These are phyloP conservation scores for Glaucopsyche alexis DNA, from an alignment of 2,888 invertebrate species.

Conservation along the genomic window DNA sequence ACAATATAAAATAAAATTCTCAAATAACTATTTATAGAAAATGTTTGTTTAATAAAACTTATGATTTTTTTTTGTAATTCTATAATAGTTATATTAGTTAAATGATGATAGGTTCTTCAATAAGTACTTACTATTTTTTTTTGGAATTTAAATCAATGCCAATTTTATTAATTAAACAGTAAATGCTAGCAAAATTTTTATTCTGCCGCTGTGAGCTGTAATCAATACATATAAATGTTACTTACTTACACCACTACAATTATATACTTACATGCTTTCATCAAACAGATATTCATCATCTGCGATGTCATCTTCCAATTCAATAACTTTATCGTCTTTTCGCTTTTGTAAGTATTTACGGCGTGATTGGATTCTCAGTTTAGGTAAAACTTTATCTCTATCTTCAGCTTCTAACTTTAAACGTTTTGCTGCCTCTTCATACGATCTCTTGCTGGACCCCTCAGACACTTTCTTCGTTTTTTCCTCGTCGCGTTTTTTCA, in stretches of 20 bases:
- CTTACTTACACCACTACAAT: too few relatives aligned
- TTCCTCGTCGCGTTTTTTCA: slow-evolving; percentile 93
- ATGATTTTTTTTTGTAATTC: too few relatives aligned
- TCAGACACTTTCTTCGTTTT: slow-evolving; percentile 90
- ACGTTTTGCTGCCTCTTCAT: slow-evolving; percentile 94
- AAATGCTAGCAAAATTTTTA: too few relatives aligned
- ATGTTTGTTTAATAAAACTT: too few relatives aligned
- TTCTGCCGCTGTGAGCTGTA: too few relatives aligned
- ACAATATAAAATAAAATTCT: not conserved
- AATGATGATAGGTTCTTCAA: too few relatives aligned
- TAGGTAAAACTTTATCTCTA: slow-evolving; percentile 91
- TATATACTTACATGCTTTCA: slow-evolving; percentile 86
- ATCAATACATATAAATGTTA: too few relatives aligned
- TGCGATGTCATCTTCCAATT: slow-evolving; percentile 95
- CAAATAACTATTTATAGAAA: not conserved
- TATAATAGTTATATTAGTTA: too few relatives aligned
- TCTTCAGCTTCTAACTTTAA: slow-evolving; percentile 93
- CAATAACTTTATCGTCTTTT: slow-evolving; percentile 96
- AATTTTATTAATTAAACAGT: too few relatives aligned
- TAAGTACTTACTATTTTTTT: not conserved
- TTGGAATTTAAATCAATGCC: too few relatives aligned
- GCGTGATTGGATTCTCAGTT: slow-evolving; percentile 93
- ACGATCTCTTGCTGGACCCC: slow-evolving; percentile 83
- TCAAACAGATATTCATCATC: slow-evolving; percentile 98
- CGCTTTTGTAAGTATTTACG: slow-evolving; percentile 97